Conservation (phyloP, 2,888 invertebrate species). For the Shargacucullia verbasci region DNA sequence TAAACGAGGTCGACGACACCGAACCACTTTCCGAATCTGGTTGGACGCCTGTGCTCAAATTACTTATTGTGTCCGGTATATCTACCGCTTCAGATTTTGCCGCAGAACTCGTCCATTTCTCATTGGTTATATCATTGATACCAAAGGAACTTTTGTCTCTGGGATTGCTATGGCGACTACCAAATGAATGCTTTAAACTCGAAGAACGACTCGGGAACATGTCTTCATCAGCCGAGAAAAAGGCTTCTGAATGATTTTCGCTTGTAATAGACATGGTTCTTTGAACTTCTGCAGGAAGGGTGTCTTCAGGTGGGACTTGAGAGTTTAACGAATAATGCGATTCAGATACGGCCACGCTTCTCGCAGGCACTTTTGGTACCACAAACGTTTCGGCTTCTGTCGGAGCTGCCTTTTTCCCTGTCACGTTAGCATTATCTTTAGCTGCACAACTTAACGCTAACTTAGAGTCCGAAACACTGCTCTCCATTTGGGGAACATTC, state of each 20-base stretch:
- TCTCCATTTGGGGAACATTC: constrained; percentile 91
- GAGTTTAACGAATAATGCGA: constrained; percentile 91
- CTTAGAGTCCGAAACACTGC: constrained; percentile 95
- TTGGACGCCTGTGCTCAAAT: constrained; percentile 79
- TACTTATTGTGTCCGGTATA: constrained; percentile 80
- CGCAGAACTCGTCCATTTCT: constrained; percentile 80
- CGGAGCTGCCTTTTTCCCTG: constrained; percentile 69
- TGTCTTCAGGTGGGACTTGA: constrained; percentile 89
- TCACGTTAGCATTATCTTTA: constrained; percentile 80
- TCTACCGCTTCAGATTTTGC: constrained; percentile 76
- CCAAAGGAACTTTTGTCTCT: constrained; percentile 89
- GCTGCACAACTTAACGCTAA: constrained; percentile 93
- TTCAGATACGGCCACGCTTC: constrained; percentile 90
- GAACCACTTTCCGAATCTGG: constrained; percentile 94
- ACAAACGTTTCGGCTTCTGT: constrained; percentile 73
- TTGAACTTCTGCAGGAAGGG: constrained; percentile 91
- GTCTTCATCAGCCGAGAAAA: constrained; percentile 98
- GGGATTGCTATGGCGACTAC: constrained; percentile 82
- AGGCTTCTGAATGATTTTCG: constrained; percentile 97
- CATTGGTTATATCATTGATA: constrained; percentile 78
- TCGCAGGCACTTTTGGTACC: constrained; percentile 81
- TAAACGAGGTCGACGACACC: constrained; percentile 95
- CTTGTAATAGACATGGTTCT: constrained; percentile 96
- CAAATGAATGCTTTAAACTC: constrained; percentile 91
- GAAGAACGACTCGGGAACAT: constrained; percentile 92